phyloP scores from a whole-genome alignment of 2,797 vertebrate genomes.

The Neoniphon sammara region DNA sequence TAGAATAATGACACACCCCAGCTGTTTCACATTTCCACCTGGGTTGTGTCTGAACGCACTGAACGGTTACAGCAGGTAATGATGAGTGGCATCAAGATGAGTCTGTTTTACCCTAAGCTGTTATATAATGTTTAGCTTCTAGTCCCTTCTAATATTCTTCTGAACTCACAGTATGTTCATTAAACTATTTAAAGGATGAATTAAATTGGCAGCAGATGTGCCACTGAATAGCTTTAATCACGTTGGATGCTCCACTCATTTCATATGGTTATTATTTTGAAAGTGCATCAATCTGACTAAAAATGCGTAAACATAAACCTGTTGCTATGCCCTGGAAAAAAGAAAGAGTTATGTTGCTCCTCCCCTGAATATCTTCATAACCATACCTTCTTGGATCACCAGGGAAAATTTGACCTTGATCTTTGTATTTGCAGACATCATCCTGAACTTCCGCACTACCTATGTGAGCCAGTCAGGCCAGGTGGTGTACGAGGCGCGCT shows the following conservation, averaged over 20 bases:
- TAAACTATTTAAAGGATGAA: neutral
- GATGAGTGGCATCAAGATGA: neutral
- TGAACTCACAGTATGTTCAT: neutral
- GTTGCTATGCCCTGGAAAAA: neutral
- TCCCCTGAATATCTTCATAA: neutral
- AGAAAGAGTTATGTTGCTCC: neutral
- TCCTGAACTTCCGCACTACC: conserved; percentile 96
- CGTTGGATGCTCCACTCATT: neutral
- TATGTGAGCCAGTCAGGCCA: conserved; percentile 97
- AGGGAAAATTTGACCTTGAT: too few species aligned
- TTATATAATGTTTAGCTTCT: neutral
- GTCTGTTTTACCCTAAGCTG: neutral
- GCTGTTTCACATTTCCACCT: conserved; percentile 18
- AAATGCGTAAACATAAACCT: too few species aligned
- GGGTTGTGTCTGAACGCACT: neutral
- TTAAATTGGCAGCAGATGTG: neutral
- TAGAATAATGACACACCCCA: conserved; percentile 29
- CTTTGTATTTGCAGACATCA: conserved; percentile 87
- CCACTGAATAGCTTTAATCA: neutral
- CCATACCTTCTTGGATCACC: neutral
- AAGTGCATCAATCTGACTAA: too few species aligned
- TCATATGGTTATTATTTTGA: neutral
- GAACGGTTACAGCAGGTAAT: neutral
- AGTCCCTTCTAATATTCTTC: neutral
- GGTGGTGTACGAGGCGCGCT: conserved; percentile 92